Percentiles rank a stretch among this genome's conserved stretches.
Evolutionary conservation across 2,797 vertebrate species (phyloP).

Genomic region (Arctocebus calabarensis): DNA sequence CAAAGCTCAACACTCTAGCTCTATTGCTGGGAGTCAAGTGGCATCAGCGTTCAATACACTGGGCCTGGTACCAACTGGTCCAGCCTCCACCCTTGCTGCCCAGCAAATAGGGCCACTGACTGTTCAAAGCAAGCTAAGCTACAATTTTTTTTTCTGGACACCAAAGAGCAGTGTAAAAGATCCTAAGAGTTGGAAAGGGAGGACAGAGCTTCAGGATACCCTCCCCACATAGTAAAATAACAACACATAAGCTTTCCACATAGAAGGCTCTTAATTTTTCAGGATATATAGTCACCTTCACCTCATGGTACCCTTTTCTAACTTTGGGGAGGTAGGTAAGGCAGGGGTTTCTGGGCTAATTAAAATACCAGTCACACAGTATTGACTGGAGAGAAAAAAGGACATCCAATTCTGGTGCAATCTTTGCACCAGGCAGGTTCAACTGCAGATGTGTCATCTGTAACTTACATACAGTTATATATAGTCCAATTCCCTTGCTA

Average conservation of each 20-base stretch:
- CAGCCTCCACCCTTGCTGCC: constrained; percentile 46
- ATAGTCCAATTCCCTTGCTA: neutral
- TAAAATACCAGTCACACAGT: neutral
- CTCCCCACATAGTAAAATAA: neutral
- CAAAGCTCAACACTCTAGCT: constrained; percentile 70
- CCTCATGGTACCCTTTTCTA: neutral
- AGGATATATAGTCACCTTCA: neutral
- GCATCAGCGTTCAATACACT: constrained; percentile 65
- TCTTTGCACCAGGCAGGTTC: neutral
- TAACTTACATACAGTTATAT: neutral
- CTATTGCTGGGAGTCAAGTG: constrained; percentile 64
- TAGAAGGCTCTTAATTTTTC: neutral
- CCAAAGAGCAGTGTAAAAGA: constrained; percentile 12
- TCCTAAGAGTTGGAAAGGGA: neutral
- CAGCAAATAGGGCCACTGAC: constrained; percentile 66
- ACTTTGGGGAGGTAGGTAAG: neutral
- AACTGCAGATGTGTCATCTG: neutral
- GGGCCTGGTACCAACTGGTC: constrained; percentile 81
- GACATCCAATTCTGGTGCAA: neutral
- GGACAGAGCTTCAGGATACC: neutral
- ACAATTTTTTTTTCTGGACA: neutral
- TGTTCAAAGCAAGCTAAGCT: constrained; percentile 64
- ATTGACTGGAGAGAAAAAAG: neutral
- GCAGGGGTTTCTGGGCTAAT: neutral
- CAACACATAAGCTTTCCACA: neutral